Conservation (phyloP, 2,797 vertebrate genomes). For the Sorex maritimensis region DNA sequence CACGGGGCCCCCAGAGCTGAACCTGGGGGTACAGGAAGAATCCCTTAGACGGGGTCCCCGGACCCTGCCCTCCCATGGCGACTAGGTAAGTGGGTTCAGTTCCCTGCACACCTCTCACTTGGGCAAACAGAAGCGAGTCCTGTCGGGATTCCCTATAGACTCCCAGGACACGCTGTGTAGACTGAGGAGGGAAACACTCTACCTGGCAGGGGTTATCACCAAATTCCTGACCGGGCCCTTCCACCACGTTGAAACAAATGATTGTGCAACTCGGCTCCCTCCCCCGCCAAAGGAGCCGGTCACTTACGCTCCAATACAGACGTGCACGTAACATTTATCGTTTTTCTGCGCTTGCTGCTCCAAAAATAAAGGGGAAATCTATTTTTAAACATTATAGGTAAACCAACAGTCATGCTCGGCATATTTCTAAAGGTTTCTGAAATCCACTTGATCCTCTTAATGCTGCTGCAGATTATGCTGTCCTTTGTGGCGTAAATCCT, state of each 20-base stretch:
- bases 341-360: conserved; percentile 57
- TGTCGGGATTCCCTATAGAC: neutral
- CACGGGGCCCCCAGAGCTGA: neutral
- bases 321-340: conserved; percentile 52
- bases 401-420: conserved; percentile 71
- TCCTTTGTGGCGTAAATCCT: conserved; percentile 69
- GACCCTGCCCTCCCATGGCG: neutral
- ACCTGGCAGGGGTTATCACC: neutral
- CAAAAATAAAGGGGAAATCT: conserved; percentile 76
- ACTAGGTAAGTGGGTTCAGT: neutral
- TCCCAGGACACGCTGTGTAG: neutral
- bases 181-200: neutral
- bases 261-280: neutral
- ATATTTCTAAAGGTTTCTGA: conserved; percentile 73
- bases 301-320: conserved; percentile 20
- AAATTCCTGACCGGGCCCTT: conserved; percentile 39
- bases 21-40: neutral
- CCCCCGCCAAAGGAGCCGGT: conserved; percentile 30
- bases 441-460: conserved; percentile 61
- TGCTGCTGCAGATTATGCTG: conserved; percentile 57
- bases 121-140: neutral
- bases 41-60: no score
- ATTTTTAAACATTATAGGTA: conserved; percentile 81
- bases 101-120: neutral
- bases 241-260: neutral